Base-by-base conservation (phyloP, 2,888 invertebrate genomes). In the Cephus nigrinus region DNA sequence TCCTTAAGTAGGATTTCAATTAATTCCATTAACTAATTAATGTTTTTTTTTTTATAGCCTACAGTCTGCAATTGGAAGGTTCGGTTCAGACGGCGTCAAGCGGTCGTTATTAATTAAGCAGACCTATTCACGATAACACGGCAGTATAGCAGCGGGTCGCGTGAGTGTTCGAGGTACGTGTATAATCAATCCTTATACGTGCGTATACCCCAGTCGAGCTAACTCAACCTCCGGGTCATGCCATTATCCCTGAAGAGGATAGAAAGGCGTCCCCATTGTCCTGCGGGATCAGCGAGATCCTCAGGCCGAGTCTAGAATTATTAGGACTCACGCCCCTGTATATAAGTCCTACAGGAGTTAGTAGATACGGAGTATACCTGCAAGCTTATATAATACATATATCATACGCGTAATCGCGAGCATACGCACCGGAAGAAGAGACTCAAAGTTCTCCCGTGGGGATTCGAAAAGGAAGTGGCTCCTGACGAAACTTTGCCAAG, bases 1-100 rank as follows among this genome's bases (percentile, higher is more conserved):
- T 82, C 69, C 83, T 82, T 76, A 80, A 84, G 83, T 83, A 82
- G 82, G 81, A 85, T 86, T 87, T 86, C 85, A 84, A 86, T 88
- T 87, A 87, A 84, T 84, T 82, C 82, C 79, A 87, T 85, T 83
- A 86, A 87, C 76, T 84, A 86, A 87, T 87, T 86, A 86, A 86
- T 82, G 86, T 80, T 84, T 81, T 82, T 81, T 84, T 81, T 82
- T 80, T 81, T 81, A 79, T 81, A 81, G 82, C 82, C 74, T 78
- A 55, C 55, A 23, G 55, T 23, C 55, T 55, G 9, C 23, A 23
- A 55, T 23, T 23, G 55, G 55, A 55, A 55, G 55, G 23, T 23
- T 55, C 55, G 55, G 55, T 23, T 55, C 23, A 55, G 55, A 55
- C 55, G 55, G 55, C 55, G 55, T 55, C 55, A 55, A 55, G 55